These are phyloP conservation scores for Tipula lateralis DNA, from an alignment of 2,888 invertebrate genomes.

Conservation along the genomic window DNA sequence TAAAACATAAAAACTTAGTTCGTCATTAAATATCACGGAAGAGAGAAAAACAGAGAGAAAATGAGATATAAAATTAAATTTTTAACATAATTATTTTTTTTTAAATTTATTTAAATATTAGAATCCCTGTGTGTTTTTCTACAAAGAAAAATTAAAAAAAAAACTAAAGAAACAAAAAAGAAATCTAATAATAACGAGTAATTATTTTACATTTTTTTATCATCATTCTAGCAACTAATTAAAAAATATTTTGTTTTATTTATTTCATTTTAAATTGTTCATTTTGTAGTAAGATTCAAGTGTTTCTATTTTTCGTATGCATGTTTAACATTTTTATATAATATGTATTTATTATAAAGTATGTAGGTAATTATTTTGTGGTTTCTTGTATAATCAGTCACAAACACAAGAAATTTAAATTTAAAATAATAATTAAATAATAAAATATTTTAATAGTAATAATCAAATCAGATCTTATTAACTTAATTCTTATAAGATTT, in stretches of 20 bases:
- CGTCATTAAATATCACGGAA: neutral
- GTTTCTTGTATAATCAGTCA: conserved; percentile 20
- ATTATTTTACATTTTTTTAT: neutral
- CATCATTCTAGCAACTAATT: neutral
- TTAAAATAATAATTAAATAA: neutral
- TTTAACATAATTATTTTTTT: neutral
- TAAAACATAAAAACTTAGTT: neutral
- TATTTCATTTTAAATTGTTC: neutral
- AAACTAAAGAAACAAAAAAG: neutral
- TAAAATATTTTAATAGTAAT: neutral
- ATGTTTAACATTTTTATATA: neutral
- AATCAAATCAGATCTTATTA: conserved; percentile 2
- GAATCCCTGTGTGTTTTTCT: neutral
- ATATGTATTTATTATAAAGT: neutral
- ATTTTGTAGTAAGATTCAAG: conserved; percentile 1
- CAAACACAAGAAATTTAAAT: neutral
- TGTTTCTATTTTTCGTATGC: neutral
- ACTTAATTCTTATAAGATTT: neutral
- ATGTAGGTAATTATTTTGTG: neutral
- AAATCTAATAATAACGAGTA: conserved; percentile 2
- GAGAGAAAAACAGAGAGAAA: neutral
- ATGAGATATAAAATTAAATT: neutral
- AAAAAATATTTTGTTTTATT: neutral
- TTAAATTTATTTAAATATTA: neutral
- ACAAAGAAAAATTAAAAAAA: neutral